Conservation (phyloP, 2,888 invertebrate species). For the Hydriomena furcata region DNA sequence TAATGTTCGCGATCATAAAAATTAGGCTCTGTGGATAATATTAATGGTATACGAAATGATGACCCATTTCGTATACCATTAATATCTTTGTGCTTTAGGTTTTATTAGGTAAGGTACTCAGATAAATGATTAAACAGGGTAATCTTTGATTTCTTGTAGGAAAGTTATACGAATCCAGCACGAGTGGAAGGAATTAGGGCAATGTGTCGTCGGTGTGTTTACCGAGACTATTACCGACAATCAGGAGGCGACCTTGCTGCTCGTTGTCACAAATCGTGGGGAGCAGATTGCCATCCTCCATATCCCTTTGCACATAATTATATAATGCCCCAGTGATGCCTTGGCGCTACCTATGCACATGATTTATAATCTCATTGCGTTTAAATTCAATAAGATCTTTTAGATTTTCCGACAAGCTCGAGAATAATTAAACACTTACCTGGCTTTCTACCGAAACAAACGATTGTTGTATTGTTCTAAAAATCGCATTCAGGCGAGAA, state of each 20-base stretch:
- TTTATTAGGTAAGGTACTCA: background rate
- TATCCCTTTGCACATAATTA: conserved; percentile 77
- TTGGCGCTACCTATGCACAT: conserved; percentile 11
- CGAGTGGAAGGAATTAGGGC: conserved; percentile 63
- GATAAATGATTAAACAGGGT: background rate
- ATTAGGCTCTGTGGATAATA: too few species aligned
- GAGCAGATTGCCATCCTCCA: conserved; percentile 78
- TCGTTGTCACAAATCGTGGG: conserved; percentile 79
- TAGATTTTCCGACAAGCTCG: conserved; percentile 2
- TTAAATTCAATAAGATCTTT: conserved; percentile 4
- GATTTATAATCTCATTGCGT: conserved; percentile 5
- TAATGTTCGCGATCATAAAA: too few species aligned
- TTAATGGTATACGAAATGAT: too few species aligned
- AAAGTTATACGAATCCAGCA: conserved; percentile 17
- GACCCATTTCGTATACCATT: too few species aligned
- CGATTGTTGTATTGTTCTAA: conserved; percentile 4
- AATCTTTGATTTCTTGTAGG: background rate
- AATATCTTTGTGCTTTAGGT: too few species aligned
- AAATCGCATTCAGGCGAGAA: background rate
- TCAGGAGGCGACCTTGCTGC: conserved; percentile 79
- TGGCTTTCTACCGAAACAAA: background rate
- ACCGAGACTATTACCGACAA: conserved; percentile 74
- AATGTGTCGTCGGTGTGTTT: conserved; percentile 66
- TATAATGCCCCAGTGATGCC: conserved; percentile 52
- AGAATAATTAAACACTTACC: background rate